Evolutionary conservation across 2,888 invertebrate species (phyloP), one percentile per base, ranked within the genome.

Genomic region (Eupithecia dodoneata): DNA sequence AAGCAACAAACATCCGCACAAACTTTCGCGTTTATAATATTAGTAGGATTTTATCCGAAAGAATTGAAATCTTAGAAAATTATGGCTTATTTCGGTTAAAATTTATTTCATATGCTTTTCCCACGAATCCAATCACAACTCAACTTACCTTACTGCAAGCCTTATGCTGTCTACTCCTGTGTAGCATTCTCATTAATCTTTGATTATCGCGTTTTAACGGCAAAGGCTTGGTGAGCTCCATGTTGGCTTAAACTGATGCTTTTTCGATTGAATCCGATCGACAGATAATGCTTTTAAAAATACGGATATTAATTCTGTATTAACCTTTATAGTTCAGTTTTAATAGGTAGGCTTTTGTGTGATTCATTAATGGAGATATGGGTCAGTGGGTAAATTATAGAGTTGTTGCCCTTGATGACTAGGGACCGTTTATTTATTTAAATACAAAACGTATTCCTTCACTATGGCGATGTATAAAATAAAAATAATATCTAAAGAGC

Each of bases 111-210:
- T 30, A 30, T 30, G 30, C 30, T 30, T 30, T 30, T 30, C 30
- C 30, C 30, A 30, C 30, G 30, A 30, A 30, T 30, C 30, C 1
- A 30, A 30, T 30, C 30, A 30, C 30, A 30, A 30, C 30, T 30
- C 30, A 30, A 30, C 30, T 30, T 30, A 30, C 30, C 30, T 1
- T 30, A 30, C 30, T 30, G 65, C 13, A 65, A 41, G 65, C 41
- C 13, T 5, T 41, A 9, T 65, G 0, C 42, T 15, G 2, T 12
- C 15, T 3, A 7, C 66, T 63, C 63, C 4, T 15, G 42, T 66
- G 15, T 42, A 42, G 66, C 42, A 70, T 77, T 77, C 67, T 79
- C 75, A 75, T 79, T 75, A 78, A 73, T 79, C 74, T 78, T 76
- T 76, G 79, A 81, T 78, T 75, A 79, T 76, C 70, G 65, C 69